These are phyloP conservation scores for Sporophila hypoxantha DNA, from an alignment of 2,113 vertebrate genomes.

Conservation along the genomic window DNA sequence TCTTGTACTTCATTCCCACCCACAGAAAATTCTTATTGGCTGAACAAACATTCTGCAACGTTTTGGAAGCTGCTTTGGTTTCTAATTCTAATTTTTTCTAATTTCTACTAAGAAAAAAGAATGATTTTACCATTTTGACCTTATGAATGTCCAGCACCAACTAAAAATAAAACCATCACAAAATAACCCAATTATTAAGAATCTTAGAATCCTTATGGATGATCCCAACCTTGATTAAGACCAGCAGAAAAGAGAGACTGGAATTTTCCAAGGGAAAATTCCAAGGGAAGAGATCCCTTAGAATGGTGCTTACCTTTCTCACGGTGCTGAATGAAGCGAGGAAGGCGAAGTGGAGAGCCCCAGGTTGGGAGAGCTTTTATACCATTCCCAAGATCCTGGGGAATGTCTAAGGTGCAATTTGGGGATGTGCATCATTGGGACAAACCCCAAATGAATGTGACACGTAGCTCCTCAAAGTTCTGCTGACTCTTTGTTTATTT, in stretches of 20 bases:
- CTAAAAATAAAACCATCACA: not conserved
- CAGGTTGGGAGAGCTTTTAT: constrained; percentile 20
- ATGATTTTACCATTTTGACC: not conserved
- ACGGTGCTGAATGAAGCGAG: not conserved
- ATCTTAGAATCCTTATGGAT: not conserved
- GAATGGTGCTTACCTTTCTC: not conserved
- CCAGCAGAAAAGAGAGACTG: not conserved
- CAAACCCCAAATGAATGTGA: not conserved
- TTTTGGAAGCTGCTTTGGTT: not conserved
- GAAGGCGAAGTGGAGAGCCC: not conserved
- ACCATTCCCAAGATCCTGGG: not conserved
- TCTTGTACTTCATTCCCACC: not conserved
- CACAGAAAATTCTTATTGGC: not conserved
- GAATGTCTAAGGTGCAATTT: constrained; percentile 18
- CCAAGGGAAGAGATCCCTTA: not conserved
- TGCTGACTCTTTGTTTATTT: constrained; percentile 9
- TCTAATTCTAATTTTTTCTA: not conserved
- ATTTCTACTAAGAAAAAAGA: not conserved
- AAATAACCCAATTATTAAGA: not conserved
- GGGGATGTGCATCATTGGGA: not conserved
- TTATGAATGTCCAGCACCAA: not conserved
- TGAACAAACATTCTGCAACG: not conserved
- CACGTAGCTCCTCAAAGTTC: not conserved
- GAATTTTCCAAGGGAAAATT: not conserved
- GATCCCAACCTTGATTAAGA: not conserved